These are phyloP conservation scores for Pogonocherus hispidulus DNA, from an alignment of 2,888 invertebrate species.

Conservation along the genomic window DNA sequence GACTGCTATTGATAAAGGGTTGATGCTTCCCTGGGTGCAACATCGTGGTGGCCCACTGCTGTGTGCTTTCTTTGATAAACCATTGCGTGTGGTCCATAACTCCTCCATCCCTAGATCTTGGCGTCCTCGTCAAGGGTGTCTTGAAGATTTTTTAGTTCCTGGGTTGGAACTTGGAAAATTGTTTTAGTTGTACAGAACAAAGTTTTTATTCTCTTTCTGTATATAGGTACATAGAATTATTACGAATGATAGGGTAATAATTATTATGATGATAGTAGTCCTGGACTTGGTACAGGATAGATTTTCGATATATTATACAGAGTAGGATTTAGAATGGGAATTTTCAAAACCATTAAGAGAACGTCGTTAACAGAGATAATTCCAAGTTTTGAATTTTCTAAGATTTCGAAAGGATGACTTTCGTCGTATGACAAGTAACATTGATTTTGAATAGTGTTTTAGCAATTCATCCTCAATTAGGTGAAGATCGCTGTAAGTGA, in stretches of 20 bases:
- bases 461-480: constrained; percentile 1
- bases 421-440: constrained; percentile 14
- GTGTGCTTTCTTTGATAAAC: too few species aligned
- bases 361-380: constrained; percentile 12
- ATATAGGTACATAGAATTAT: constrained; percentile 1
- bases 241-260: background rate
- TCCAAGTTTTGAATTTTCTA: constrained; percentile 20
- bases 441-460: constrained; percentile 10
- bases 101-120: constrained; percentile 15
- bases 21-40: too few species aligned
- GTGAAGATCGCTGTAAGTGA: background rate
- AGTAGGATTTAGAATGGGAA: constrained; percentile 12
- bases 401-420: constrained; percentile 16
- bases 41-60: too few species aligned
- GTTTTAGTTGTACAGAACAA: constrained; percentile 11
- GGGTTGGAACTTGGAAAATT: constrained; percentile 9
- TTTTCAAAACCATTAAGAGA: constrained; percentile 16
- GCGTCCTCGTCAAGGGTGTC: constrained; percentile 17
- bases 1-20: too few species aligned
- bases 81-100: background rate
- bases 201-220: constrained; percentile 18
- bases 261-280: background rate
- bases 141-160: background rate
- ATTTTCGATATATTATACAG: constrained; percentile 4
- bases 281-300: background rate